Evolutionary conservation across 2,797 vertebrate species (phyloP), one percentile per base, ranked within the genome.

Genomic region (Arnoldichthys spilopterus): DNA sequence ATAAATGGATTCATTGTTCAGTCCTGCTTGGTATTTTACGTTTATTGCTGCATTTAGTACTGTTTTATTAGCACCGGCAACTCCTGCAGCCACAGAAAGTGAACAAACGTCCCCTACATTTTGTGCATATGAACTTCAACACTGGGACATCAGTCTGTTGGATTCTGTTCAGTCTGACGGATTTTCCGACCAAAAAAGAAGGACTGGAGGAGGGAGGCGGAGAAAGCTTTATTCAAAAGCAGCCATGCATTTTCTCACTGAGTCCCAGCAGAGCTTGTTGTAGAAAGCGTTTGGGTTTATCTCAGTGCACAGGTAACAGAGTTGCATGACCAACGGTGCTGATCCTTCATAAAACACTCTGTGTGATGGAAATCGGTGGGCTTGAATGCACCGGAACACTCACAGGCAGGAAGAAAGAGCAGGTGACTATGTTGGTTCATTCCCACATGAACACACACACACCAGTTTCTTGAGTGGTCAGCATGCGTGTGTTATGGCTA

Each of bases 291-390:
- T 67, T 67, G 40, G 43, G 64, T 67, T 58, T 72, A 58, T 72
- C 30, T 59, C 54, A 59, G 71, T 20, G 22, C 32, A 5, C 62
- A 28, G 30, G 61, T 51, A 37, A 53, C 30, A 13, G 62, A 53
- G 47, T 45, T 66, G 61, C 45, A 62, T 22, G 34, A 67, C 20
- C 34, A 66, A 16, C 24, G 28, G 37, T 56, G 15, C n/a, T 49
- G 12, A 58, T 30, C 70, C 16, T 58, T 45, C 18, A 28, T 56
- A 54, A 63, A 71, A 53, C 34, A 47, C 32, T 66, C 34, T 68
- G 70, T 68, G 69, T 20, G 61, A 76, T 56, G 63, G 61, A 72
- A 81, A 80, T 75, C 26, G 26, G 51, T 56, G 30, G 62, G 51
- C 37, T 47, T 47, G 69, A 73, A 12, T 58, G n/a, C n/a, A 34